phyloP scores from a whole-genome alignment of 2,797 vertebrate genomes.

The Triplophysa bombifrons region DNA sequence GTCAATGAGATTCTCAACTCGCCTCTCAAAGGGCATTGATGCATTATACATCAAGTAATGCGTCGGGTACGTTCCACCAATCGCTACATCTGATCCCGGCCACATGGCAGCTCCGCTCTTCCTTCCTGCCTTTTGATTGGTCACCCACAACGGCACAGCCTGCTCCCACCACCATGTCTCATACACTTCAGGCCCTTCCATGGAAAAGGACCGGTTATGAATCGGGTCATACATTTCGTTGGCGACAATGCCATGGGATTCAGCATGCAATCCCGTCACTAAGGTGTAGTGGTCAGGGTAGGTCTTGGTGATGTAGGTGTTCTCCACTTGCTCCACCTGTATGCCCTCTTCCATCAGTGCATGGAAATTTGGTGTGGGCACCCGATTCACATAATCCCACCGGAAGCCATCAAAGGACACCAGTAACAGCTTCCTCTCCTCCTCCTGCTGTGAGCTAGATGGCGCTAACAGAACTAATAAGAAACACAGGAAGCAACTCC shows the following conservation, averaged over 20 bases:
- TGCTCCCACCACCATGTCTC: constrained; percentile 89
- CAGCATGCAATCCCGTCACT: constrained; percentile 89
- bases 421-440: constrained; percentile 79
- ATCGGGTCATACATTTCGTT: constrained; percentile 90
- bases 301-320: constrained; percentile 89
- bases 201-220: constrained; percentile 84
- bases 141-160: constrained; percentile 88
- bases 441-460: constrained; percentile 62
- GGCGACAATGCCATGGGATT: constrained; percentile 87
- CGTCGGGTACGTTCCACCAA: constrained; percentile 79
- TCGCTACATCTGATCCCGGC: constrained; percentile 90
- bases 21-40: constrained; percentile 82
- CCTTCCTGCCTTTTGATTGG: constrained; percentile 83
- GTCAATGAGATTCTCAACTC: constrained; percentile 81
- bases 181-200: constrained; percentile 79
- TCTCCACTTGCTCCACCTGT: constrained; percentile 82
- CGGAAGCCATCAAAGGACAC: constrained; percentile 94
- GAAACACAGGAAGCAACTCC: constrained; percentile 62
- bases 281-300: constrained; percentile 91
- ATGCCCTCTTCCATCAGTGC: constrained; percentile 79
- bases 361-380: constrained; percentile 83
- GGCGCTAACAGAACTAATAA: constrained; percentile 65
- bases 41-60: constrained; percentile 83
- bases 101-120: constrained; percentile 89
- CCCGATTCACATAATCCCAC: constrained; percentile 89